phyloP scores from a whole-genome alignment of 1,140 invertebrate genomes.

The Akabosia matsudoensis region DNA sequence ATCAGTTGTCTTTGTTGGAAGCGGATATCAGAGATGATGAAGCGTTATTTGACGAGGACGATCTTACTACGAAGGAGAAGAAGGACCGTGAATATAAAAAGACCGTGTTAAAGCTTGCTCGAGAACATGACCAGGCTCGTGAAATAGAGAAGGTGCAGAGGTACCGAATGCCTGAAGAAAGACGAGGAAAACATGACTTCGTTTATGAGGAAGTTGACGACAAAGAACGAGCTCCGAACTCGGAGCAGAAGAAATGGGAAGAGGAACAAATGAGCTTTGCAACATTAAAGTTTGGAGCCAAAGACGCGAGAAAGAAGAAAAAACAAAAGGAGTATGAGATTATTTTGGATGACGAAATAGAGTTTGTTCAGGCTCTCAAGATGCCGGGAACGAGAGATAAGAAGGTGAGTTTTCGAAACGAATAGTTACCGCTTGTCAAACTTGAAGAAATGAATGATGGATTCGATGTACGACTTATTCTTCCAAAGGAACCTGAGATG shows the following conservation, averaged over 20 bases:
- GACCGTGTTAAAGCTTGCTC: conserved; percentile 81
- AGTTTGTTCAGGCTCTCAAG: conserved; percentile 91
- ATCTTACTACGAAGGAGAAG: conserved; percentile 85
- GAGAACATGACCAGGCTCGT: conserved; percentile 90
- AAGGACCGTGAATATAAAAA: conserved; percentile 86
- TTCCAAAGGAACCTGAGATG: conserved; percentile 50
- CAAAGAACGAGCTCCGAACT: conserved; percentile 77
- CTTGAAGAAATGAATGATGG: no score
- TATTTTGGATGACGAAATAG: conserved; percentile 92
- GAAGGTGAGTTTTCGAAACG: no score
- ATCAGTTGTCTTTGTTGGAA: conserved; percentile 94
- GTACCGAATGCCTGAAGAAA: conserved; percentile 88
- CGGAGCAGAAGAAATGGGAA: conserved; percentile 97
- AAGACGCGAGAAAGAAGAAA: conserved; percentile 61
- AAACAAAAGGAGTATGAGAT: conserved; percentile 70
- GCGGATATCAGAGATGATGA: conserved; percentile 94
- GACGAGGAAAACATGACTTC: conserved; percentile 60
- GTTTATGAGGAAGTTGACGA: conserved; percentile 87
- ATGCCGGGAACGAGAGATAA: conserved; percentile 70
- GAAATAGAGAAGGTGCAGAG: conserved; percentile 87
- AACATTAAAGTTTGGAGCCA: conserved; percentile 87
- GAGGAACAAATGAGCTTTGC: conserved; percentile 94
- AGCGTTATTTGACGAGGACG: conserved; percentile 83
- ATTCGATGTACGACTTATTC: conserved; percentile 26
- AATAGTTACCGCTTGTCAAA: no score